A percentile compares a stretch with the other conserved stretches of the same genome.
Conservation (phyloP, 2,797 vertebrate genomes). For the Agapornis canus region DNA sequence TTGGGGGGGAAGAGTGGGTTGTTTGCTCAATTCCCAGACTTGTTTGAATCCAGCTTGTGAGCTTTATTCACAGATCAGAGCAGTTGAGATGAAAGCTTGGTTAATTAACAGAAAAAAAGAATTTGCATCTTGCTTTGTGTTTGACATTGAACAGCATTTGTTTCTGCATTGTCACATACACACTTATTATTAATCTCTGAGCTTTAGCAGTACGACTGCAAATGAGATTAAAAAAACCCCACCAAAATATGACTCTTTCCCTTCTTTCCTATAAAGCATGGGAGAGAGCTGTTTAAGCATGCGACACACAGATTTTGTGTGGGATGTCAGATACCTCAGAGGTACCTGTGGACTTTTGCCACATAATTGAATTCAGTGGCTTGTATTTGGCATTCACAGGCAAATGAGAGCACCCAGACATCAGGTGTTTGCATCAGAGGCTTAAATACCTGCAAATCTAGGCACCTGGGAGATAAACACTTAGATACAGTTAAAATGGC, state of each 20-base stretch:
- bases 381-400: neutral
- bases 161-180: constrained; percentile 32
- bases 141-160: constrained; percentile 10
- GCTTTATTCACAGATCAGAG: constrained; percentile 67
- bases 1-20: neutral
- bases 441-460: constrained; percentile 31
- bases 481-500: constrained; percentile 23
- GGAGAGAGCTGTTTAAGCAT: neutral
- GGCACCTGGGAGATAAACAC: constrained; percentile 28
- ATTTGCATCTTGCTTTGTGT: constrained; percentile 56
- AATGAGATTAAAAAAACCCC: neutral
- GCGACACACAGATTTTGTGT: constrained; percentile 21
- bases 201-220: neutral
- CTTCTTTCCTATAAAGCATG: neutral
- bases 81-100: constrained; percentile 60
- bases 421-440: constrained; percentile 28
- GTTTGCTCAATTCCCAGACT: constrained; percentile 19
- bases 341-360: neutral
- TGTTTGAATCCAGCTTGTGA: constrained; percentile 48
- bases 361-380: neutral
- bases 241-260: neutral
- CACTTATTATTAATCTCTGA: neutral
- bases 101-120: constrained; percentile 68
- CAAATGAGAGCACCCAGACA: neutral
- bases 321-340: neutral